These are phyloP conservation scores for Catharus minimus DNA, from an alignment of 2,113 vertebrate species.

Conservation along the genomic window DNA sequence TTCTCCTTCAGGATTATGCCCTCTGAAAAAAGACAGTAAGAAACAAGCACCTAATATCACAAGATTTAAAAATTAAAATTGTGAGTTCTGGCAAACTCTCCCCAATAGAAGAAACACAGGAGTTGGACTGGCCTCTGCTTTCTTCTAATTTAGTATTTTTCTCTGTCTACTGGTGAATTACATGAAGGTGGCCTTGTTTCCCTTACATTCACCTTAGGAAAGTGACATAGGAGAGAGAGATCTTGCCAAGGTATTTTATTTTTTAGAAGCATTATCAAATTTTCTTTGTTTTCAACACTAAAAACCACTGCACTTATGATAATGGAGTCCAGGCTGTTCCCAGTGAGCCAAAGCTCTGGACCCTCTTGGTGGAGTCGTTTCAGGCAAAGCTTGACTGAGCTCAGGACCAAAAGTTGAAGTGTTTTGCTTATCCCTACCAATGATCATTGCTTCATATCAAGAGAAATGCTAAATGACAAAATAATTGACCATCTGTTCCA, in stretches of 20 bases:
- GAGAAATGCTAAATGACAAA: not conserved
- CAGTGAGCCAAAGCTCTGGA: not conserved
- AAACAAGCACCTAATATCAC: not conserved
- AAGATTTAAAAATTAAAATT: not conserved
- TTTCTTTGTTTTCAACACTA: not conserved
- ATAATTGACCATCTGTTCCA: not conserved
- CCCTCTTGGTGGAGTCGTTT: not conserved
- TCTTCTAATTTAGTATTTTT: not conserved
- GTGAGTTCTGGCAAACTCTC: not conserved
- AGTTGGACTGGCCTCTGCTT: not conserved
- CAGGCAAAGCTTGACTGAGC: not conserved
- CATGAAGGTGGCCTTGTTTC: not conserved
- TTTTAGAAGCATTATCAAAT: not conserved
- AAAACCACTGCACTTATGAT: not conserved
- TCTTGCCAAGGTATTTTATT: not conserved
- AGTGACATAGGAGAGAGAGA: not conserved
- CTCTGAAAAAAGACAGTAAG: not conserved
- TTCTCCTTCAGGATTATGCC: not conserved
- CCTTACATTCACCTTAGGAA: not conserved
- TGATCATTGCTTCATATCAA: not conserved
- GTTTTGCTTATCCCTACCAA: not conserved
- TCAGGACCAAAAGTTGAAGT: not conserved
- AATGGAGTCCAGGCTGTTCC: not conserved
- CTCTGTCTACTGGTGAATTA: not conserved
- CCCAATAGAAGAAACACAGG: not conserved